Evolutionary conservation across 2,888 invertebrate genomes (phyloP).

Genomic region (Metellina segmentata): DNA sequence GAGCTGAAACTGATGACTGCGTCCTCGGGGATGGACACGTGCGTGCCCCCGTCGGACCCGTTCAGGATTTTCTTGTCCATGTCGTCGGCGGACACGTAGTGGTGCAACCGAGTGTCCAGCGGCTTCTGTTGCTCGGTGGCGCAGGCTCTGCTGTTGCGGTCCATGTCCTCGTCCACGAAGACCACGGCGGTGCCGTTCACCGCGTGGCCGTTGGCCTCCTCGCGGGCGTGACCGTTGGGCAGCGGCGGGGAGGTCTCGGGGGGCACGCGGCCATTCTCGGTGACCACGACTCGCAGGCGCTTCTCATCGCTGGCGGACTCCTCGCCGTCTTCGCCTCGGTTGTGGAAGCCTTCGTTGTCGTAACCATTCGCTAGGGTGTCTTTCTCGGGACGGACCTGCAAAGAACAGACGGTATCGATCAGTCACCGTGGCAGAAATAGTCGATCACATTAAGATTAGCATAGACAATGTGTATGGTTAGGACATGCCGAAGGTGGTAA

Average conservation of each 20-base stretch:
- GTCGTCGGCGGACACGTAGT: constrained; percentile 59
- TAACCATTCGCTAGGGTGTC: constrained; percentile 61
- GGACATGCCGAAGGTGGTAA: too few relatives aligned
- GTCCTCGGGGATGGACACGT: constrained; percentile 64
- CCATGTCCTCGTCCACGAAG: constrained; percentile 32
- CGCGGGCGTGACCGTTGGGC: constrained; percentile 51
- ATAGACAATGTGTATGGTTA: too few relatives aligned
- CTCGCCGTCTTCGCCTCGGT: constrained; percentile 38
- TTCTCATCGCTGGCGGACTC: constrained; percentile 59
- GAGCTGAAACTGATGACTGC: constrained; percentile 64
- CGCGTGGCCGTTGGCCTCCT: constrained; percentile 15
- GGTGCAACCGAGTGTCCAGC: constrained; percentile 67
- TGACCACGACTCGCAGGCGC: constrained; percentile 59
- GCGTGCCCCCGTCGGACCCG: constrained; percentile 35
- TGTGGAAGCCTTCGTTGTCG: constrained; percentile 71
- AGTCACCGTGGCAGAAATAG: too few relatives aligned
- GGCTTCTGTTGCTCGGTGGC: constrained; percentile 47
- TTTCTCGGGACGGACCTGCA: constrained; percentile 71
- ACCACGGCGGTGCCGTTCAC: constrained; percentile 54
- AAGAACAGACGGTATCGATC: neutral
- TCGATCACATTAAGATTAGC: too few relatives aligned
- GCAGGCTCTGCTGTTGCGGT: neutral
- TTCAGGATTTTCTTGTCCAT: constrained; percentile 65
- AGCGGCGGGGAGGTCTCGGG: constrained; percentile 5
- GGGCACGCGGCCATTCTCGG: constrained; percentile 52